phyloP scores from a whole-genome alignment of 2,888 invertebrate genomes.

The Thysanoteuthis rhombus region DNA sequence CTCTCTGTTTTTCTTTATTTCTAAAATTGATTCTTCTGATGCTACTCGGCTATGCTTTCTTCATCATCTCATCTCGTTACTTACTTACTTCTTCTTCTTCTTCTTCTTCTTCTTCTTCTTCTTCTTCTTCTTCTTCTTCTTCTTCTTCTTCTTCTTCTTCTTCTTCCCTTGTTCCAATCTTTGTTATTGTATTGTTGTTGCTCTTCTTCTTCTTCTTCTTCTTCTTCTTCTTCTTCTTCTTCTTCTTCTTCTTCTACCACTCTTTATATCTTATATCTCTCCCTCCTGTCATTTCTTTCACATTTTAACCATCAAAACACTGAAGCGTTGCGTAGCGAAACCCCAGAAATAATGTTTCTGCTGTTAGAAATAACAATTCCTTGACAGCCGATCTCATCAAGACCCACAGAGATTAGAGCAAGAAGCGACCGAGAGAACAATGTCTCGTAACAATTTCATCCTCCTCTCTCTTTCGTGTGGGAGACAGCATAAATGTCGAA shows the following conservation, averaged over 20 bases:
- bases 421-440: background rate
- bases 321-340: background rate
- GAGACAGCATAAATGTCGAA: background rate
- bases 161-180: background rate
- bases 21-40: too few species aligned
- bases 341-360: background rate
- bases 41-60: too few species aligned
- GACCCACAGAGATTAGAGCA: background rate
- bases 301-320: background rate
- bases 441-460: background rate
- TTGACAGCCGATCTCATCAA: background rate
- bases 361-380: background rate
- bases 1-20: too few species aligned
- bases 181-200: too few species aligned
- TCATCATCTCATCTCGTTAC: too few species aligned
- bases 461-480: background rate
- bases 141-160: background rate
- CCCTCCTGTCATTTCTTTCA: background rate
- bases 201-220: too few species aligned
- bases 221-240: too few species aligned
- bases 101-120: background rate
- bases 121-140: background rate
- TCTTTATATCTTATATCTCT: background rate
- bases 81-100: too few species aligned
- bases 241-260: too few species aligned